Percentiles rank a stretch among this genome's conserved stretches.
Evolutionary conservation across 2,888 invertebrate species (phyloP).

Genomic region (Hipparchia sbordonii): DNA sequence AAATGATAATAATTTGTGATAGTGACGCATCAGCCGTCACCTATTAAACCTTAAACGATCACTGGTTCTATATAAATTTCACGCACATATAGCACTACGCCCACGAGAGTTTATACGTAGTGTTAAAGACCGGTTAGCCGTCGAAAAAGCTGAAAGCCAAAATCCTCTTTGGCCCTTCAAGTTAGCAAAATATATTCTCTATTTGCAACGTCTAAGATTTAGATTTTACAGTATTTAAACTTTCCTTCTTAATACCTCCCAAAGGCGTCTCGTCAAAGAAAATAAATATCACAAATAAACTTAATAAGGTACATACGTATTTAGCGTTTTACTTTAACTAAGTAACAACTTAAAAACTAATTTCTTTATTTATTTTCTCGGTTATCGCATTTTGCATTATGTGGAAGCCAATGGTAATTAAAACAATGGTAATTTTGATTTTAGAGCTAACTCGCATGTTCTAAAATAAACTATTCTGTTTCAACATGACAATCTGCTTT

Average conservation of each 20-base stretch:
- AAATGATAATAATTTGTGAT: no score
- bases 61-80: no score
- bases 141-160: no score
- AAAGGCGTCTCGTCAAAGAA: neutral
- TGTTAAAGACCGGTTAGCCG: no score
- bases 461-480: slow-evolving; percentile 20
- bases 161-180: no score
- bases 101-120: no score
- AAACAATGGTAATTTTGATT: slow-evolving; percentile 19
- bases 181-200: no score
- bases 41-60: no score
- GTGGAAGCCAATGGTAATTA: slow-evolving; percentile 33
- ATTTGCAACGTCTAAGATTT: no score
- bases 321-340: slow-evolving; percentile 29
- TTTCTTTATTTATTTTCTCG: slow-evolving; percentile 16
- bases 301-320: slow-evolving; percentile 21
- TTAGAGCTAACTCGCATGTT: slow-evolving; percentile 39
- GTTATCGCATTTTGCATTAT: slow-evolving; percentile 29
- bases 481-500: neutral
- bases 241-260: neutral
- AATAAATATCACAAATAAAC: slow-evolving; percentile 22
- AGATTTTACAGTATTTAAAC: neutral
- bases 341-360: slow-evolving; percentile 6
- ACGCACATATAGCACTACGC: no score
- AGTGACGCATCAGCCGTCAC: no score